These are phyloP conservation scores for Cenopis cana DNA, from an alignment of 2,888 invertebrate species.

Conservation along the genomic window DNA sequence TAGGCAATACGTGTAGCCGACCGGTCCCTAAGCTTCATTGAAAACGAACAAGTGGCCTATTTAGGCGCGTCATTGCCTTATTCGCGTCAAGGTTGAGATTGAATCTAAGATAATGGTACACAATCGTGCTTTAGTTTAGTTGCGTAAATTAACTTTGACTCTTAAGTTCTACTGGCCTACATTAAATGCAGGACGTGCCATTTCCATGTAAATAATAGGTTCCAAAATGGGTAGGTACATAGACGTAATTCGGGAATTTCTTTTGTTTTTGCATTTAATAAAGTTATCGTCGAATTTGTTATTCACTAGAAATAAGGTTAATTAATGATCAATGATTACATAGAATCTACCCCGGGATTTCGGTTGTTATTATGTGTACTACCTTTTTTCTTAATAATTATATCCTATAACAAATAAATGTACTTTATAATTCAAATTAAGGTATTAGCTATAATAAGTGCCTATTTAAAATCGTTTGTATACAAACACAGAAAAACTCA, in stretches of 20 bases:
- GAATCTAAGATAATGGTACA: slow-evolving; percentile 46
- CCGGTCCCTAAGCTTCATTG: slow-evolving; percentile 24
- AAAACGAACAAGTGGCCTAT: slow-evolving; percentile 38
- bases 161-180: neutral
- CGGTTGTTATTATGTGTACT: too few relatives aligned
- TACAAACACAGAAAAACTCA: too few relatives aligned
- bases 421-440: too few relatives aligned
- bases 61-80: slow-evolving; percentile 42
- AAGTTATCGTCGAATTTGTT: too few relatives aligned
- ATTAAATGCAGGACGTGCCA: neutral
- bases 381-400: too few relatives aligned
- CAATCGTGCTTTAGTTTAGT: slow-evolving; percentile 26
- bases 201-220: neutral
- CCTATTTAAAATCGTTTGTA: too few relatives aligned
- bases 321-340: too few relatives aligned
- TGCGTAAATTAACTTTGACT: slow-evolving; percentile 17
- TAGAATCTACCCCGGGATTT: too few relatives aligned
- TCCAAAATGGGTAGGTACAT: neutral
- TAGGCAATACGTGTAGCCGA: neutral
- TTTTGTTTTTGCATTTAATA: too few relatives aligned
- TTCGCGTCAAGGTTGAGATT: slow-evolving; percentile 48
- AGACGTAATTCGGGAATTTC: neutral
- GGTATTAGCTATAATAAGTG: too few relatives aligned
- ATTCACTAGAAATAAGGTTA: too few relatives aligned
- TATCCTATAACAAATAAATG: too few relatives aligned